Percentiles rank a stretch among this genome's conserved stretches.
Evolutionary conservation across 2,797 vertebrate species (phyloP).

Genomic region (Amazona ochrocephala): DNA sequence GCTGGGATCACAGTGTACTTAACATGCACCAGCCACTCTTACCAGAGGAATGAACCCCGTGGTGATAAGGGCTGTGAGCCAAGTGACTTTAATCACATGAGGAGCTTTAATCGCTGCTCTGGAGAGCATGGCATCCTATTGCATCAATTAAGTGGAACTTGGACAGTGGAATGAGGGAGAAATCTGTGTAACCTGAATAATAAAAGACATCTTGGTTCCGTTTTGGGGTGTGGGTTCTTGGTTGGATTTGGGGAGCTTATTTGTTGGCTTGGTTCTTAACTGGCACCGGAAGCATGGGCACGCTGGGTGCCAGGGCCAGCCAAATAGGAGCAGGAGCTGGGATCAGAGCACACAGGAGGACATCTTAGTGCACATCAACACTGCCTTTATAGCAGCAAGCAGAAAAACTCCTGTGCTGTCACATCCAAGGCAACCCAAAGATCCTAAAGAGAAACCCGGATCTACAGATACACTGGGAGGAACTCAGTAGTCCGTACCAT

Average conservation of each 20-base stretch:
- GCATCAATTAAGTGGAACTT: constrained; percentile 20
- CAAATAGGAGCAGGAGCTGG: background rate
- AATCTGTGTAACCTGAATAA: background rate
- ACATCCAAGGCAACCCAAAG: background rate
- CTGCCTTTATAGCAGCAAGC: background rate
- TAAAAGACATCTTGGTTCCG: background rate
- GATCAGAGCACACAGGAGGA: background rate
- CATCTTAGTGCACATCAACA: background rate
- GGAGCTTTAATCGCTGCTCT: background rate
- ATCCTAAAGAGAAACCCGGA: background rate
- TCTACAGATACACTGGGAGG: background rate
- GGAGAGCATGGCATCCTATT: background rate
- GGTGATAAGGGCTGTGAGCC: constrained; percentile 19
- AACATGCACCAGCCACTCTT: background rate
- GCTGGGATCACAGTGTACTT: background rate
- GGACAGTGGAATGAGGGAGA: background rate
- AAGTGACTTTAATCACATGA: constrained; percentile 7
- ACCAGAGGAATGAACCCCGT: background rate
- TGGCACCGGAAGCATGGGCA: accelerated
- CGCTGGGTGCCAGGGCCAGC: background rate
- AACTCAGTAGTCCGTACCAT: accelerated
- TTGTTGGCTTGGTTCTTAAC: background rate
- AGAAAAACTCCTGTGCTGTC: background rate
- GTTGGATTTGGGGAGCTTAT: background rate
- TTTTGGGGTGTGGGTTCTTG: background rate